Conservation (phyloP, 2,888 invertebrate genomes). For the Lydus trimaculatus region DNA sequence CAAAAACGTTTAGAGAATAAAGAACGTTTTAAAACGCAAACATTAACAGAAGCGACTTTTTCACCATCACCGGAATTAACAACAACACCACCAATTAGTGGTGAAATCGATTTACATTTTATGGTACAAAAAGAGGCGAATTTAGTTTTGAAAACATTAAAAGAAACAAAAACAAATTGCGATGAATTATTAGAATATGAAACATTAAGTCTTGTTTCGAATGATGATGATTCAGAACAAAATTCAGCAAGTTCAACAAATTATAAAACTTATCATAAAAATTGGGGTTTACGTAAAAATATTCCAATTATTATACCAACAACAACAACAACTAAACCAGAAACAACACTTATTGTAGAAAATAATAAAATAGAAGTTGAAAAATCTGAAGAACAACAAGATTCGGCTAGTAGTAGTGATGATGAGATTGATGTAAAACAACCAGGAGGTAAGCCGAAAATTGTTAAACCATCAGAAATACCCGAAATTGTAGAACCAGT, state of each 20-base stretch:
- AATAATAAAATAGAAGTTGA: conserved; percentile 11
- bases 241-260: conserved; percentile 66
- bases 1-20: conserved; percentile 71
- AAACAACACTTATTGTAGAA: not conserved
- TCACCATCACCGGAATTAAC: conserved; percentile 64
- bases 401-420: conserved; percentile 14
- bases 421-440: conserved; percentile 62
- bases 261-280: conserved; percentile 68
- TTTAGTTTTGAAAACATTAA: conserved; percentile 64
- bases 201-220: conserved; percentile 74
- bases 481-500: conserved; percentile 49
- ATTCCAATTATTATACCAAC: conserved; percentile 56
- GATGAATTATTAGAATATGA: conserved; percentile 65
- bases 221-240: conserved; percentile 75
- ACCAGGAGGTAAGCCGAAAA: conserved; percentile 66
- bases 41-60: conserved; percentile 65
- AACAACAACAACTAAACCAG: not conserved
- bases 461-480: conserved; percentile 63
- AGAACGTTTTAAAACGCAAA: conserved; percentile 78
- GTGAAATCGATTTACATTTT: conserved; percentile 59
- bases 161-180: conserved; percentile 60
- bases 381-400: conserved; percentile 6
- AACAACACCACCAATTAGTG: conserved; percentile 39
- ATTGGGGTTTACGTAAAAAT: conserved; percentile 62
- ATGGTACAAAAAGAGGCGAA: conserved; percentile 66